phyloP scores from a whole-genome alignment of 2,113 vertebrate genomes.

The Theristicus caerulescens region DNA sequence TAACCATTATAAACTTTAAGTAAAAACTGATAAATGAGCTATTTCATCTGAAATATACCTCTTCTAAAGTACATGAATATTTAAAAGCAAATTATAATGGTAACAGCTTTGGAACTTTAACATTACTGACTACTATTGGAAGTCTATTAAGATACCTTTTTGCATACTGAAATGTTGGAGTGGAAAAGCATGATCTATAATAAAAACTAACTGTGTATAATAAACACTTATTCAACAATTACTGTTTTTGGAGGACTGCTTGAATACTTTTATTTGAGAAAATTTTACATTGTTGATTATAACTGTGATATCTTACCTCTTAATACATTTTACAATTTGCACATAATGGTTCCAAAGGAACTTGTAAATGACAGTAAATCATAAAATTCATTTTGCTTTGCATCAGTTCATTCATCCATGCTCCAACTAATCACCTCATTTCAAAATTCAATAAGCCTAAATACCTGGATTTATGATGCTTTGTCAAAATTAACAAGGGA shows the following conservation, averaged over 20 bases:
- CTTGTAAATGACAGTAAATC: constrained; percentile 78
- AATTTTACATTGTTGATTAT: constrained; percentile 75
- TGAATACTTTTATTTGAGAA: constrained; percentile 60
- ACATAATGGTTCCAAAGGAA: constrained; percentile 79
- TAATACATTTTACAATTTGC: constrained; percentile 77
- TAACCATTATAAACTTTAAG: neutral
- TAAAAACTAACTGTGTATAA: constrained; percentile 73
- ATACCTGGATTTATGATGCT: constrained; percentile 86
- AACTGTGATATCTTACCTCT: constrained; percentile 74
- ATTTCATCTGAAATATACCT: neutral
- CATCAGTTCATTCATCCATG: constrained; percentile 80
- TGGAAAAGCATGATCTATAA: constrained; percentile 52
- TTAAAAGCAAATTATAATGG: neutral
- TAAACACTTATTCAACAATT: constrained; percentile 75
- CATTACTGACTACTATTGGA: neutral
- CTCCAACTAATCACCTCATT: constrained; percentile 83
- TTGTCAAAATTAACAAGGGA: constrained; percentile 81
- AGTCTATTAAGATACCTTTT: neutral
- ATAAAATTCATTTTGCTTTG: constrained; percentile 86
- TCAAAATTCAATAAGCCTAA: constrained; percentile 88
- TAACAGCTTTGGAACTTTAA: neutral
- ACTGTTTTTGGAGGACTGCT: constrained; percentile 51
- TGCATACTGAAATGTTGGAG: constrained; percentile 14
- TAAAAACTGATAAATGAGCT: neutral
- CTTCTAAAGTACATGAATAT: neutral